phyloP scores from a whole-genome alignment of 2,888 invertebrate genomes.

The Elegia similella region DNA sequence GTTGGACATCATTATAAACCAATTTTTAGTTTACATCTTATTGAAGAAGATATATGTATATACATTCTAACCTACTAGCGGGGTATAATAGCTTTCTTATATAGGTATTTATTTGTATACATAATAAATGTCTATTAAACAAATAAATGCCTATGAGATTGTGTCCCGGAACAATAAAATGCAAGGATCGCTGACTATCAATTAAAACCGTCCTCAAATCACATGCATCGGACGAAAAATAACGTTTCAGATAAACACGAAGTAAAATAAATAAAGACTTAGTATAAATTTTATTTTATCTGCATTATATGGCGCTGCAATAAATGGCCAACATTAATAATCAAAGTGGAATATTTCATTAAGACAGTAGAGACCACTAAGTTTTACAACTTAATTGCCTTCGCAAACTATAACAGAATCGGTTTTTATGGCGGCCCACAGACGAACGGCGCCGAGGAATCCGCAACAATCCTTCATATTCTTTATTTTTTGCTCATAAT shows the following conservation, averaged over 20 bases:
- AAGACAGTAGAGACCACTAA: constrained; percentile 65
- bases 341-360: constrained; percentile 73
- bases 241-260: constrained; percentile 21
- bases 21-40: background rate
- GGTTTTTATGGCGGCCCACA: constrained; percentile 66
- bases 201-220: constrained; percentile 17
- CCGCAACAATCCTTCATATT: constrained; percentile 47
- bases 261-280: constrained; percentile 31
- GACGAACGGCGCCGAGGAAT: constrained; percentile 54
- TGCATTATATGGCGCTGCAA: constrained; percentile 53
- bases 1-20: constrained; percentile 20
- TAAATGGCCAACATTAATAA: constrained; percentile 67
- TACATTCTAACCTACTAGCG: too few relatives aligned
- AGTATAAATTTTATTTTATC: constrained; percentile 52
- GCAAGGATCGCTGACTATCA: background rate
- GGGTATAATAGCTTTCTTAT: too few relatives aligned
- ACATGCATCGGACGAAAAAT: constrained; percentile 17
- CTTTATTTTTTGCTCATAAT: constrained; percentile 65
- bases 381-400: constrained; percentile 77
- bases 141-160: background rate
- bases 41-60: too few relatives aligned
- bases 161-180: constrained; percentile 8
- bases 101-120: too few relatives aligned
- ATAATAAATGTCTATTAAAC: background rate
- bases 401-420: constrained; percentile 75